Evolutionary conservation across 1,140 invertebrate genomes (phyloP).

Genomic region (Brachionus angularis): DNA sequence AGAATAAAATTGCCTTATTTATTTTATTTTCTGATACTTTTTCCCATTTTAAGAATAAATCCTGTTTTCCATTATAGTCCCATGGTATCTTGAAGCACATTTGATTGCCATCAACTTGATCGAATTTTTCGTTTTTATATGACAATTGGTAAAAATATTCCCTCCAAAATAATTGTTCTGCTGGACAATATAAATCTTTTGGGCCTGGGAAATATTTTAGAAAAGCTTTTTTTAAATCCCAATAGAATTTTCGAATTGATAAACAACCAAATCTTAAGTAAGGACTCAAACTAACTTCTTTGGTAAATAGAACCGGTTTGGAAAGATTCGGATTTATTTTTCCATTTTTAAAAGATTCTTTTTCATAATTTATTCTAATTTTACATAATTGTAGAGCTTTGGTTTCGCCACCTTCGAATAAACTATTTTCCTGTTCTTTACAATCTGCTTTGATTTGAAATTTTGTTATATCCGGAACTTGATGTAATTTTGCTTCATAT

Average conservation of each 20-base stretch:
- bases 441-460: slow-evolving; percentile 49
- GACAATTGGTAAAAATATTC: slow-evolving; percentile 42
- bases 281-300: slow-evolving; percentile 66
- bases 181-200: slow-evolving; percentile 23
- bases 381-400: slow-evolving; percentile 49
- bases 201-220: slow-evolving; percentile 42
- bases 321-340: slow-evolving; percentile 67
- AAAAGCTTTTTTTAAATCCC: slow-evolving; percentile 49
- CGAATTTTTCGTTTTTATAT: slow-evolving; percentile 42
- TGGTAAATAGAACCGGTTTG: slow-evolving; percentile 66
- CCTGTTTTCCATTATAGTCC: slow-evolving; percentile 59
- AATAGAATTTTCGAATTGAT: slow-evolving; percentile 53
- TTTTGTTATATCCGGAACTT: slow-evolving; percentile 24
- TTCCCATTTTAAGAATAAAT: slow-evolving; percentile 57
- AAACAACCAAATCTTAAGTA: slow-evolving; percentile 64
- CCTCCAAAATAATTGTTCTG: slow-evolving; percentile 39
- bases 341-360: slow-evolving; percentile 55
- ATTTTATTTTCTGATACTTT: slow-evolving; percentile 30
- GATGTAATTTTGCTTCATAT: neutral
- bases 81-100: slow-evolving; percentile 44
- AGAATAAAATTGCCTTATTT: neutral
- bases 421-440: slow-evolving; percentile 48
- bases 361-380: slow-evolving; percentile 48
- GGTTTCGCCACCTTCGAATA: slow-evolving; percentile 51
- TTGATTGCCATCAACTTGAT: slow-evolving; percentile 39